Base-by-base conservation (phyloP, 1,140 invertebrate species). In the Lutraria rhynchaena region DNA sequence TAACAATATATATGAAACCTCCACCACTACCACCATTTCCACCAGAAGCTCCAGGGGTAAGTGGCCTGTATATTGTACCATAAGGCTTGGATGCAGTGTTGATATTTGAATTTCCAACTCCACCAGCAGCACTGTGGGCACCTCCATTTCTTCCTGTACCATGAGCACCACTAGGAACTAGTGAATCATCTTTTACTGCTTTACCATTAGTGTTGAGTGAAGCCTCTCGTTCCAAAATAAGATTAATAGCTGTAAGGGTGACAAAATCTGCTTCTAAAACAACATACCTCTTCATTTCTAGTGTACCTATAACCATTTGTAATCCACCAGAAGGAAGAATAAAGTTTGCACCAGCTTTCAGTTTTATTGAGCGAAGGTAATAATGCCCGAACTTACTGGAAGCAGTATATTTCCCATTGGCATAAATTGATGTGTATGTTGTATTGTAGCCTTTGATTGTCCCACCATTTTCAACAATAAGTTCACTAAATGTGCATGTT, bases 261-360 rank as follows among this genome's bases (percentile, higher is more conserved):
- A 88, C 82, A 69, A 83, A 86, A 24, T 85, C 69, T 13, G 76
- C 67, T 22, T 67, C 65, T 9, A 89, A 27, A 1, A 73, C 69
- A 31, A 89, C 83, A 73, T 60, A 86, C 13, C 88, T 71, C 57
- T 88, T 88, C 67, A 89, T 76, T 53, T 71, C 69, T 49, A 89
- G 70, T 13, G 63, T 77, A n/a, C 83, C 87, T 0, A 82, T 83
- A 3, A 44, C 61, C 55, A 89, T 73, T 0, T 82, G 60, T 13
- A 89, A 78, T 4, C 73, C 82, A 76, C 78, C 84, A 35, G 44
- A 35, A 33, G 77, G 74, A 3, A 55, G 17, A 24, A 75, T 73
- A 24, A 87, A 88, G 17, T 71, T 46, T 0, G 87, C 80, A 4
- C 85, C 85, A 58, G 81, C 67, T 71, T 88, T 87, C 11, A 89